Evolutionary conservation across 2,113 vertebrate species (phyloP).

Genomic region (Gavialis gangeticus): DNA sequence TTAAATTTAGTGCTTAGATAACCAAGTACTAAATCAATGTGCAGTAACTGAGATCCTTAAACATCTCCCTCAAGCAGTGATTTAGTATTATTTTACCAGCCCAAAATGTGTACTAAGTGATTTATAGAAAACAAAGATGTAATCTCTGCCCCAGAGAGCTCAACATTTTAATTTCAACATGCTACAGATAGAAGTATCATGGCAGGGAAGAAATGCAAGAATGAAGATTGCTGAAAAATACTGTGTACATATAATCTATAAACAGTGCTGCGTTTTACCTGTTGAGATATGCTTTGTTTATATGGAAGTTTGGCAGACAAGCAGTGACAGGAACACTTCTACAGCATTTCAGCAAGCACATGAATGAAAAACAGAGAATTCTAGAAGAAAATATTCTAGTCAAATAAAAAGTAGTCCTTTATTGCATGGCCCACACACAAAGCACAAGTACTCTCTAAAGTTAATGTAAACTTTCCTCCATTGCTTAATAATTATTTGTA

Average conservation of each 20-base stretch:
- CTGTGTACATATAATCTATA: background rate
- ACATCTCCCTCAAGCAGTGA: background rate
- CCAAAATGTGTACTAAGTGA: background rate
- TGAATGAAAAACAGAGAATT: background rate
- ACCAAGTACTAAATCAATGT: no score
- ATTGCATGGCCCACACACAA: background rate
- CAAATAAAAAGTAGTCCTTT: background rate
- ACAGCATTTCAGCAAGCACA: background rate
- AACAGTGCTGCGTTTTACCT: background rate
- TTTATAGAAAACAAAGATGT: background rate
- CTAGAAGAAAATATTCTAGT: background rate
- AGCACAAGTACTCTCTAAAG: background rate
- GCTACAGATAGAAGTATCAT: background rate
- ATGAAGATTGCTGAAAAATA: background rate
- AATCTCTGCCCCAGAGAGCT: background rate
- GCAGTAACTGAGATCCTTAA: background rate
- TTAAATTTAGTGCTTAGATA: no score
- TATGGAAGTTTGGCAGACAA: background rate
- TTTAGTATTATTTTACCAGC: background rate
- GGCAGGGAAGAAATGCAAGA: background rate
- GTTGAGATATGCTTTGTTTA: background rate
- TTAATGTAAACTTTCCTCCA: background rate
- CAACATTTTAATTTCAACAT: background rate
- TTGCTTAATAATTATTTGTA: slow-evolving; percentile 8
- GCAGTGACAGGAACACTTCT: background rate